Evolutionary conservation across 2,113 vertebrate genomes (phyloP).

Genomic region (Gasterosteus aculeatus): DNA sequence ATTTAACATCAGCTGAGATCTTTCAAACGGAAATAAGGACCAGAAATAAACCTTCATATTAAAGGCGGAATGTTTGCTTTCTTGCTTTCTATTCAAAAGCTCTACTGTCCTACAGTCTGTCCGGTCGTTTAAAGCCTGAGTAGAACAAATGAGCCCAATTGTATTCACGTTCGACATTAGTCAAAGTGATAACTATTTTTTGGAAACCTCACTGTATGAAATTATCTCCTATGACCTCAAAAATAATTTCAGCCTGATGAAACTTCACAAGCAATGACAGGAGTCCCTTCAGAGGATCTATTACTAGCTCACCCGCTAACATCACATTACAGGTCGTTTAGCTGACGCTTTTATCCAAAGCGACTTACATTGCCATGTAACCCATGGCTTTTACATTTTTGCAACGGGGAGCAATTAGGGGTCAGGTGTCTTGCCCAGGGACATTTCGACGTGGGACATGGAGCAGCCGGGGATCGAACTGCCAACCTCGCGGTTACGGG

Average conservation of each 20-base stretch:
- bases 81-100: not conserved
- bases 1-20: not conserved
- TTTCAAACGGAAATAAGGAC: not conserved
- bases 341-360: too few relatives aligned
- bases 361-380: too few relatives aligned
- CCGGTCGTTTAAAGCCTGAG: too few relatives aligned
- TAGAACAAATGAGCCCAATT: not conserved
- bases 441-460: too few relatives aligned
- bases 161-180: too few relatives aligned
- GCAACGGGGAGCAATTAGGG: too few relatives aligned
- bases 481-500: too few relatives aligned
- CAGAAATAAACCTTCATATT: not conserved
- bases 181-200: not conserved
- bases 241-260: not conserved
- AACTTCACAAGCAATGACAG: not conserved
- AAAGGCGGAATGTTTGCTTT: not conserved
- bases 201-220: not conserved
- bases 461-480: too few relatives aligned
- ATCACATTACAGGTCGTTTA: too few relatives aligned
- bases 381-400: too few relatives aligned
- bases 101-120: not conserved
- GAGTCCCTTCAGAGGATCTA: not conserved
- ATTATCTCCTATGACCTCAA: not conserved
- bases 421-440: too few relatives aligned
- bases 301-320: too few relatives aligned